A percentile compares a stretch with the other conserved stretches of the same genome.
Conservation (phyloP, 1,140 invertebrate genomes). For the Lysiphlebus fabarum region DNA sequence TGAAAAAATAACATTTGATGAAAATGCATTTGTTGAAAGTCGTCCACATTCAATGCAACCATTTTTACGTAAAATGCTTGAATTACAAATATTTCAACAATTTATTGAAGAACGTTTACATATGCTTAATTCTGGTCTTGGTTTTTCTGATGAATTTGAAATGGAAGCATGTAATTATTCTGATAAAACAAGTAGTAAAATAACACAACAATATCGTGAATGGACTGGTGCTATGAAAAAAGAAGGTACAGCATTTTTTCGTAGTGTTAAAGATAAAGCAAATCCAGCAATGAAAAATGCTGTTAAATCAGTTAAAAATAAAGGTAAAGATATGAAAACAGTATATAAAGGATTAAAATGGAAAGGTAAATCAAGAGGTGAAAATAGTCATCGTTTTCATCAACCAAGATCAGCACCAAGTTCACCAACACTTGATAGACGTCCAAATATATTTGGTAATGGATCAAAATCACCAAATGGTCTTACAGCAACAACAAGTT, state of each 20-base stretch:
- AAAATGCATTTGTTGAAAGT: conserved; percentile 81
- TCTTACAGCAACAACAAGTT: conserved; percentile 51
- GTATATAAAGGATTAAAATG: conserved; percentile 73
- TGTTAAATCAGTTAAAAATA: conserved; percentile 77
- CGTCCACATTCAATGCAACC: conserved; percentile 78
- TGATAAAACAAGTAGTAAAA: conserved; percentile 74
- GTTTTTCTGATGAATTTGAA: conserved; percentile 93
- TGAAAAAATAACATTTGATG: conserved; percentile 80
- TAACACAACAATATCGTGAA: conserved; percentile 77
- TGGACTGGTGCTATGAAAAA: conserved; percentile 65
- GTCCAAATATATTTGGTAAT: conserved; percentile 49
- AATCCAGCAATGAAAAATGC: conserved; percentile 80
- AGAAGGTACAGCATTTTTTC: conserved; percentile 68
- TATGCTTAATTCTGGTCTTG: conserved; percentile 82
- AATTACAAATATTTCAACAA: conserved; percentile 93
- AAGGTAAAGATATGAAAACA: conserved; percentile 70
- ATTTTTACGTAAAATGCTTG: conserved; percentile 85
- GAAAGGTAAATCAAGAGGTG: conserved; percentile 54
- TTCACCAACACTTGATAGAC: conserved; percentile 61
- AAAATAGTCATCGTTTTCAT: conserved; percentile 45
- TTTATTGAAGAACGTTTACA: conserved; percentile 91
- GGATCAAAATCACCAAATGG: conserved; percentile 49
- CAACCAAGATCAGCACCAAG: conserved; percentile 65
- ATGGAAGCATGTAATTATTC: conserved; percentile 82
- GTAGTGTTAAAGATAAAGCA: conserved; percentile 74